phyloP scores from a whole-genome alignment of 1,140 invertebrate genomes.

The Leptinotarsa texana region DNA sequence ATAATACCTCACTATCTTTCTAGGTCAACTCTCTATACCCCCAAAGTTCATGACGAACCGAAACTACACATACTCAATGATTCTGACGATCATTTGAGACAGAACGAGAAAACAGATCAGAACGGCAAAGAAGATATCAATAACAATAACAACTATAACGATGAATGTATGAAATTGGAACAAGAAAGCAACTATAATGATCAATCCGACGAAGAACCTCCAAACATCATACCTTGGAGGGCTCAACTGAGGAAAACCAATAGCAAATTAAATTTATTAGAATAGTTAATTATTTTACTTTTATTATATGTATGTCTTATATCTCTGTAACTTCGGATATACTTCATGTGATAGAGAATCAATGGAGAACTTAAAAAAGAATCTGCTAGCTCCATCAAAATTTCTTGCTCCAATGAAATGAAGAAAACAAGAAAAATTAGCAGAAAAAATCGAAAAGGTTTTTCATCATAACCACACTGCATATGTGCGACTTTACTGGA shows the following conservation, averaged over 20 bases:
- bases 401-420: too few relatives aligned
- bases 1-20: conserved; percentile 6
- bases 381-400: too few relatives aligned
- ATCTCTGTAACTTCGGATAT: too few relatives aligned
- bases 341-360: too few relatives aligned
- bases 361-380: too few relatives aligned
- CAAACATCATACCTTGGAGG: conserved; percentile 83
- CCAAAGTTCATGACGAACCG: conserved; percentile 66
- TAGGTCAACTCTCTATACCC: conserved; percentile 68
- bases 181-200: conserved; percentile 47
- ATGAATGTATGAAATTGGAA: conserved; percentile 54
- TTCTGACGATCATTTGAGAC: conserved; percentile 53
- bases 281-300: conserved; percentile 57
- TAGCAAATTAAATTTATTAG: conserved; percentile 76
- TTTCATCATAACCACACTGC: too few relatives aligned
- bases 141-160: conserved; percentile 50
- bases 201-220: conserved; percentile 62
- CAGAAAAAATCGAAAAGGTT: too few relatives aligned
- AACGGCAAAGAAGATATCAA: conserved; percentile 44
- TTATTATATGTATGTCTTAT: background rate
- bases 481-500: too few relatives aligned
- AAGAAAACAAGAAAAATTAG: too few relatives aligned
- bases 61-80: conserved; percentile 47
- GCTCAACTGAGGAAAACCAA: conserved; percentile 86
- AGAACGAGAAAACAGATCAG: conserved; percentile 32